These are phyloP conservation scores for Sylvia borin DNA, from an alignment of 2,797 vertebrate species.

Conservation along the genomic window DNA sequence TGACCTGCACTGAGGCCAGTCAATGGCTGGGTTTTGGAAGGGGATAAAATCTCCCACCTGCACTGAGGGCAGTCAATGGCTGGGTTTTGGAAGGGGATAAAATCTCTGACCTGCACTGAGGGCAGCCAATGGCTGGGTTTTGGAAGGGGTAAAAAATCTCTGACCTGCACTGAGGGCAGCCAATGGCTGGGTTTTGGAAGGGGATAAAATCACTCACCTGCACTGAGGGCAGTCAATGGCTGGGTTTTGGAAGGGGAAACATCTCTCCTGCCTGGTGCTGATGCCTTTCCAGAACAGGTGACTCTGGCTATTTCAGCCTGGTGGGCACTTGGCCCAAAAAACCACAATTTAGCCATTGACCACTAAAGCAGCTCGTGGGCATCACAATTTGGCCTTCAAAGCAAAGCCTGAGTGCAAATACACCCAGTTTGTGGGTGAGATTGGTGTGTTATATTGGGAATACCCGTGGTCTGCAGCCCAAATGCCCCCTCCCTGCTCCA, in stretches of 20 bases:
- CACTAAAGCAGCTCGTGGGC: background rate
- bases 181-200: background rate
- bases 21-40: background rate
- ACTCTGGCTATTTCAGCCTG: background rate
- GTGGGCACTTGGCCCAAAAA: background rate
- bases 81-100: background rate
- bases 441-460: accelerated
- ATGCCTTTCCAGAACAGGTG: background rate
- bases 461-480: background rate
- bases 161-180: background rate
- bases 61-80: background rate
- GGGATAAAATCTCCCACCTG: background rate
- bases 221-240: background rate
- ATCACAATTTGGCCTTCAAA: background rate
- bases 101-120: background rate
- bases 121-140: background rate
- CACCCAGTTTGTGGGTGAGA: background rate
- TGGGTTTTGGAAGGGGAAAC: background rate
- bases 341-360: background rate
- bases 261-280: background rate
- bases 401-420: background rate
- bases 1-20: background rate
- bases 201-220: background rate
- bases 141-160: background rate
- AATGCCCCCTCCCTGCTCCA: background rate